Evolutionary conservation across 2,888 invertebrate genomes (phyloP), one percentile per base, ranked within the genome.

Genomic region (Dolichomitus sp.): DNA sequence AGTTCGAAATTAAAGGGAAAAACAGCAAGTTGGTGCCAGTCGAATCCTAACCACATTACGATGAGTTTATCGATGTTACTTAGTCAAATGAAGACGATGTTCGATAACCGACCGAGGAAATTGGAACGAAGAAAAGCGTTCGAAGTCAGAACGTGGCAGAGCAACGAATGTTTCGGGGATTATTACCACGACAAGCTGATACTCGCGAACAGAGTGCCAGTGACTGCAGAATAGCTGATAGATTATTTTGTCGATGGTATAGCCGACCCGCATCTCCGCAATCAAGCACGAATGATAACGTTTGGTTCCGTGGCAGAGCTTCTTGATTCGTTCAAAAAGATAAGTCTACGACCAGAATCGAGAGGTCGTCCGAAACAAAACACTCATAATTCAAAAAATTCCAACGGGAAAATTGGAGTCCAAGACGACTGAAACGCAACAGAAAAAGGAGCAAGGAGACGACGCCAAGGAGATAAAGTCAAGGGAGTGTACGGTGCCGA

Each of bases 101-200:
- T 80, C 65, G 77, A 75, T 30, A 77, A 74, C 19, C 79, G 83
- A 4, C 84, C 72, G 5, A 48, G 45, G 1, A 73, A 72, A 52
- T 1, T 84, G 17, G 19, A 59, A 17, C 42, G 77, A 30, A 61
- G 84, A 5, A 80, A 75, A 37, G 61, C 70, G 57, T 85, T 85
- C 33, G 82, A 82, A 37, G 42, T 70, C 2, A 57, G 82, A 48
- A 42, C 30, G 14, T 86, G 86, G 86, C 73, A 80, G 37, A 11
- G 23, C 27, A 48, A n/a, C 19, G 83, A 84, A 50, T 50, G 68
- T 14, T 86, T 84, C 52, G 52, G 73, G 17, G 86, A 86, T 54
- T 84, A 85, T 76, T 80, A 65, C 40, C 80, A 85, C n/a, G 81
- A 82, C 42, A 85, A 87, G 63, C 69, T 84, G 17, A 74, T 86